phyloP scores from a whole-genome alignment of 2,113 vertebrate genomes.

The Corvus cornix region DNA sequence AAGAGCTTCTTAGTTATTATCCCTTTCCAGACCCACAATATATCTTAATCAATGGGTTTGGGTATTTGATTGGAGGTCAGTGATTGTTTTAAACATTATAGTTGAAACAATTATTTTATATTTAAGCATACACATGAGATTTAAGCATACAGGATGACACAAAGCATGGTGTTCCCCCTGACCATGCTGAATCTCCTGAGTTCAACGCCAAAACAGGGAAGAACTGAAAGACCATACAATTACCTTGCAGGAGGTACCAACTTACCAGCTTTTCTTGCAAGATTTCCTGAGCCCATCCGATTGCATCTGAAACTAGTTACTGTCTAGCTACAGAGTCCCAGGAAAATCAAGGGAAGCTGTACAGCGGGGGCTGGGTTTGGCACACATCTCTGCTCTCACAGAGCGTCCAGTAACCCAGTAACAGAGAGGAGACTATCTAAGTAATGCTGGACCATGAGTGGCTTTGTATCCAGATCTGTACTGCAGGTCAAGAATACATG shows the following conservation, averaged over 20 bases:
- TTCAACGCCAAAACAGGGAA: neutral
- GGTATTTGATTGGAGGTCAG: neutral
- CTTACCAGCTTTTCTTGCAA: neutral
- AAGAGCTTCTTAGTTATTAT: neutral
- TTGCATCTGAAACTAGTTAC: neutral
- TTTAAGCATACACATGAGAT: neutral
- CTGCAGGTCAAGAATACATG: neutral
- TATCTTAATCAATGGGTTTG: neutral
- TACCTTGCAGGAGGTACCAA: neutral
- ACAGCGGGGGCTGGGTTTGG: neutral
- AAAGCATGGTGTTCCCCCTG: neutral
- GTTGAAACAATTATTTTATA: neutral
- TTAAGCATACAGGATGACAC: neutral
- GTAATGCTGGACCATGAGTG: neutral
- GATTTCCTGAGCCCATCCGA: neutral
- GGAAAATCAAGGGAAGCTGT: neutral
- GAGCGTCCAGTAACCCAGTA: neutral
- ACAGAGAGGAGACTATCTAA: neutral
- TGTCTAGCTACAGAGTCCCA: neutral
- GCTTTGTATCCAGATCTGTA: conserved; percentile 2
- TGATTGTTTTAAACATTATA: neutral
- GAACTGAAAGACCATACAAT: neutral
- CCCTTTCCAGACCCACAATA: neutral
- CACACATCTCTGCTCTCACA: neutral
- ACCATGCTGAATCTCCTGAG: neutral